Base-by-base conservation (phyloP, 2,888 invertebrate species). In the Monoplex corrugatus region DNA sequence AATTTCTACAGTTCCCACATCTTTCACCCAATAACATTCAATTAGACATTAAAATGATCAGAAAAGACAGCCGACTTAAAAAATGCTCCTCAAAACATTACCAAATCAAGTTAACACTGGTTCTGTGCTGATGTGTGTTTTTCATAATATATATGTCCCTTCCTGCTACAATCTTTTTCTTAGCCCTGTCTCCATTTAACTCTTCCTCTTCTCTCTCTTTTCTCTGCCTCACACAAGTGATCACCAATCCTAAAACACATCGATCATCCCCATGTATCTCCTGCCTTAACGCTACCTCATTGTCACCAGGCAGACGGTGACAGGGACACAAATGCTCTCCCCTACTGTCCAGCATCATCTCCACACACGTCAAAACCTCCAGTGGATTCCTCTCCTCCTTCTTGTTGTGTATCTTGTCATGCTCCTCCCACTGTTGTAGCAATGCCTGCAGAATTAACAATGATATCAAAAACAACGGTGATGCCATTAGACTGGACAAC, bases 271-370 rank as follows among this genome's bases (percentile, higher is more conserved):
- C 44, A 13, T 75, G 35, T n/a, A 8, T 32, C 78, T 35, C 43
- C 82, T 32, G 28, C 32, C n/a, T n/a, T n/a, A n/a, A n/a, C n/a
- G n/a, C n/a, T n/a, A 98, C 98, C 94, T 98, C 98, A 96, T 99
- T 99, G 96, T 99, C 98, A 86, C 99, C 99, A 0, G 98, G 98
- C 35, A 99, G 97, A 86, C 99, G 97, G 94, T 98, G 98, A 95
- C 98, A 97, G 95, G 98, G 98, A 86, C 93, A 92, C 63, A 96
- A 96, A 75, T 97, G 97, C 35, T 95, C 96, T 1, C 43, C 78
- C 92, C 97, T 97, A 0, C 97, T 97, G 92, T 98, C 98, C 72
- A 99, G 96, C 0, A 99, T 98, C 92, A 99, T 96, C 95, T 99
- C 99, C 13, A 98, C 97, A 91, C 97, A 98, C 94, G 98, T 98